Percentiles rank a stretch among this genome's conserved stretches.
These are phyloP conservation scores for Enteromius unitaeniatus DNA, from an alignment of 2,797 vertebrate species.

Conservation along the genomic window DNA sequence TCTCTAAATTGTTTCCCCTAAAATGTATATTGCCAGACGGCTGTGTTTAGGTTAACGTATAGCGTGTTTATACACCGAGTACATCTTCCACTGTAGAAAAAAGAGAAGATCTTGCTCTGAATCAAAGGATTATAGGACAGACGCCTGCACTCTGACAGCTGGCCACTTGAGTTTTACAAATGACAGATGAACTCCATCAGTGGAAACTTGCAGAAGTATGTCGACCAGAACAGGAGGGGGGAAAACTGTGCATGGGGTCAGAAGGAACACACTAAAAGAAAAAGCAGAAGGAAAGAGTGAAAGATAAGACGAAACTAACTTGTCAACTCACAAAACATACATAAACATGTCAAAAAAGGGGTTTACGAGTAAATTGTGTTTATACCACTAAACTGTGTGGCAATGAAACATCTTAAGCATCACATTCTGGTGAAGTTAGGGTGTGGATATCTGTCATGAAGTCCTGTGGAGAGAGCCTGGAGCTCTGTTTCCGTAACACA, in stretches of 20 bases:
- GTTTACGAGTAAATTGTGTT: slow-evolving; percentile 28
- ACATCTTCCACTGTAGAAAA: slow-evolving; percentile 56
- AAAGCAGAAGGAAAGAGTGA: slow-evolving; percentile 30
- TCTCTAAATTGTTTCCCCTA: slow-evolving; percentile 62
- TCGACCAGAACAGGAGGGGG: slow-evolving; percentile 32
- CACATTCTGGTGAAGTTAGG: slow-evolving; percentile 28
- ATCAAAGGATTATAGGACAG: slow-evolving; percentile 63
- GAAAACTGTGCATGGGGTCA: neutral
- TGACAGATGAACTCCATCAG: slow-evolving; percentile 55
- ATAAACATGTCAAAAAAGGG: slow-evolving; percentile 21
- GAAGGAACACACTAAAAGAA: slow-evolving; percentile 23
- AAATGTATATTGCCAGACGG: slow-evolving; percentile 57
- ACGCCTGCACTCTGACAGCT: slow-evolving; percentile 61
- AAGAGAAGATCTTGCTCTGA: slow-evolving; percentile 48
- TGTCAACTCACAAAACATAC: slow-evolving; percentile 26
- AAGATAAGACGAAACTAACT: slow-evolving; percentile 1
- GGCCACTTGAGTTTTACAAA: slow-evolving; percentile 59
- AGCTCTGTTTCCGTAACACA: slow-evolving; percentile 43
- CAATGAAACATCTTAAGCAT: slow-evolving; percentile 39
- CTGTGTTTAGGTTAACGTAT: slow-evolving; percentile 66
- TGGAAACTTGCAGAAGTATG: slow-evolving; percentile 36
- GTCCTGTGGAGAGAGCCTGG: slow-evolving; percentile 41
- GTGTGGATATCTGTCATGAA: slow-evolving; percentile 32
- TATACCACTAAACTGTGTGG: slow-evolving; percentile 30
- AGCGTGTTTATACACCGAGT: slow-evolving; percentile 62